These are phyloP conservation scores for Netelia melanura DNA, from an alignment of 2,888 invertebrate genomes.

Conservation along the genomic window DNA sequence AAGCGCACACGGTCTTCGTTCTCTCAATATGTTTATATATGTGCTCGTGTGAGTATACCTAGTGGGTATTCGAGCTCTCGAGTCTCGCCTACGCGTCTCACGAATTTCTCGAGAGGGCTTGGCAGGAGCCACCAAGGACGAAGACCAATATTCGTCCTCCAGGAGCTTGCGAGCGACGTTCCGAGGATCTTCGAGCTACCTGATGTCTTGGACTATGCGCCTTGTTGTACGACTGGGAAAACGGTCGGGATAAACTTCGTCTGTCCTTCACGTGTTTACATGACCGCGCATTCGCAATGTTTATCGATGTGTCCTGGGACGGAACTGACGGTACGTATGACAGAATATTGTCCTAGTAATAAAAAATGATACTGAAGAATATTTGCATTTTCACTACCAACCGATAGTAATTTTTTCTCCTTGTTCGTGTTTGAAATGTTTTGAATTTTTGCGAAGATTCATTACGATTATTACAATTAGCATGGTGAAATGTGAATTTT, in stretches of 20 bases:
- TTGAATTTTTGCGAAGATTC: not conserved
- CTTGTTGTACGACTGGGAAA: slow-evolving; percentile 26
- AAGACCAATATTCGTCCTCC: slow-evolving; percentile 13
- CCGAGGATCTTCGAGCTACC: slow-evolving; percentile 33
- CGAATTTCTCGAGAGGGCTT: slow-evolving; percentile 66
- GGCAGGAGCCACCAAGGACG: slow-evolving; percentile 32
- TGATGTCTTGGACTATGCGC: slow-evolving; percentile 28
- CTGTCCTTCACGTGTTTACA: slow-evolving; percentile 46
- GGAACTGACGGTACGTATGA: not conserved
- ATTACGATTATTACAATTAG: not conserved
- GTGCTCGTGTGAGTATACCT: not conserved
- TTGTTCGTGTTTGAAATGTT: too few relatives aligned
- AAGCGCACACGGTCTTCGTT: not conserved
- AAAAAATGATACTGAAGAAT: slow-evolving; percentile 10
- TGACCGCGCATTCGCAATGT: slow-evolving; percentile 53
- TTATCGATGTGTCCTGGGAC: slow-evolving; percentile 43
- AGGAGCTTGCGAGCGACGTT: slow-evolving; percentile 20
- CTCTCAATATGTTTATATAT: not conserved
- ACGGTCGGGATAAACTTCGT: slow-evolving; percentile 32
- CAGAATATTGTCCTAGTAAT: slow-evolving; percentile 1
- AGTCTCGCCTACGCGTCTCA: slow-evolving; percentile 65
- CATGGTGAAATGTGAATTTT: not conserved
- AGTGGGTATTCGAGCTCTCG: slow-evolving; percentile 19
- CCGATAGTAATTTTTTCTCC: not conserved
- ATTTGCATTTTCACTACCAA: slow-evolving; percentile 16